These are phyloP conservation scores for Macrosoma leucophasiata DNA, from an alignment of 2,888 invertebrate species.

Conservation along the genomic window DNA sequence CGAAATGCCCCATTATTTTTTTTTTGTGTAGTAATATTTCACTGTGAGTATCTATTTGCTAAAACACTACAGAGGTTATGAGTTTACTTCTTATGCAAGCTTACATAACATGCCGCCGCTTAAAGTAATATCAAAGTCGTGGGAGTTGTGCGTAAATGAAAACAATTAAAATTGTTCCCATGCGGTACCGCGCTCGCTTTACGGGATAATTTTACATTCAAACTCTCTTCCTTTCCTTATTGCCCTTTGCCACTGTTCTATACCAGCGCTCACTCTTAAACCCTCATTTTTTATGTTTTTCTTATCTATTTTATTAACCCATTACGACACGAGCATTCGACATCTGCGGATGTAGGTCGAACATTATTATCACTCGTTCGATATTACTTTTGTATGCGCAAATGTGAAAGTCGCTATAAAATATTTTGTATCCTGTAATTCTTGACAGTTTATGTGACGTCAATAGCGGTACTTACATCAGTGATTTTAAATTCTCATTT, in stretches of 20 bases:
- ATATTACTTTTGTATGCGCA: no score
- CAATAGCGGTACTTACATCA: no score
- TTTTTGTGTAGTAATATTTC: constrained; percentile 7
- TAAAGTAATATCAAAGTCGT: constrained; percentile 37
- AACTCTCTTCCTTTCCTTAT: constrained; percentile 1
- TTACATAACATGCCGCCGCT: constrained; percentile 24
- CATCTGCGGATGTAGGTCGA: constrained; percentile 17
- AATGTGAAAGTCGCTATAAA: no score
- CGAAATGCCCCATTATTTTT: constrained; percentile 19
- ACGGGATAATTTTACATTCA: constrained; percentile 9
- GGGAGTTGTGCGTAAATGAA: constrained; percentile 37
- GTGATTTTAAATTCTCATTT: no score
- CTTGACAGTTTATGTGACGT: no score
- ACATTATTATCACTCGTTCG: constrained; percentile 14
- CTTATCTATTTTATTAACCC: constrained; percentile 28
- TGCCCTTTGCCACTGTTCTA: no score
- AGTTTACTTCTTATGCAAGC: constrained; percentile 34
- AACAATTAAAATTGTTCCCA: constrained; percentile 40
- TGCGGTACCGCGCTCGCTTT: constrained; percentile 18
- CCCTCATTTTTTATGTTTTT: constrained; percentile 24
- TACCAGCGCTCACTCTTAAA: no score
- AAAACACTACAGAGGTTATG: constrained; percentile 22
- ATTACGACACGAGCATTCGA: constrained; percentile 24
- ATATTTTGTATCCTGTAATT: no score
- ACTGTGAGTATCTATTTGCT: constrained; percentile 2